Conservation (phyloP, 2,797 vertebrate species). For the Ispidina picta region DNA sequence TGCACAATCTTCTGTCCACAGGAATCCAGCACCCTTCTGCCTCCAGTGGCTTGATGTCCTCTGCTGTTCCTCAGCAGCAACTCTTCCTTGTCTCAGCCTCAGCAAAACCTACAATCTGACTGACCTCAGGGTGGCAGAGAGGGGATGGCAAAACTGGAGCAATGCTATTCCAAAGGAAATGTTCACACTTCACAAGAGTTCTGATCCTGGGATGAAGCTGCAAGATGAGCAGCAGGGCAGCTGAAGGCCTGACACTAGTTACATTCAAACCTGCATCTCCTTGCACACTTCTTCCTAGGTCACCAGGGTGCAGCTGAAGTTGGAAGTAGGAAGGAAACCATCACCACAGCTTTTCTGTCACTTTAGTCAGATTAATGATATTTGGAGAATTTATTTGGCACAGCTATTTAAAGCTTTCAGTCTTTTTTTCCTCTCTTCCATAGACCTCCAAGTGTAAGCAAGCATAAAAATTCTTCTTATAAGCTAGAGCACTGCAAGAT, state of each 20-base stretch:
- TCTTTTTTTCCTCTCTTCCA: background rate
- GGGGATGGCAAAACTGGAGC: background rate
- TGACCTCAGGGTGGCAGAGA: background rate
- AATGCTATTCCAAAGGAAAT: background rate
- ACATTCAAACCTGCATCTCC: background rate
- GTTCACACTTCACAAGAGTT: background rate
- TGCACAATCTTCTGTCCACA: background rate
- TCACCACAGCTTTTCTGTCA: background rate
- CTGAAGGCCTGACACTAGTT: background rate
- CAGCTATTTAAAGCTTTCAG: background rate
- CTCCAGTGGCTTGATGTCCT: background rate
- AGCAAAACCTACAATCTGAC: background rate
- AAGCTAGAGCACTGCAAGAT: background rate
- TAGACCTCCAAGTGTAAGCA: background rate
- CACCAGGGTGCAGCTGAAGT: background rate
- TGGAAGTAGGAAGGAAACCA: background rate
- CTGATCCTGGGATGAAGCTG: background rate
- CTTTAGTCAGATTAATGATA: background rate
- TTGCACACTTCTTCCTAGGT: background rate
- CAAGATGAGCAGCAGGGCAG: background rate
- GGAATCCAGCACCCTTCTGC: background rate
- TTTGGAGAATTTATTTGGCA: background rate
- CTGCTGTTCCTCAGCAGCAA: background rate
- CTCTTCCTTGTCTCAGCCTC: background rate
- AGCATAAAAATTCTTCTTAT: background rate